Conservation (phyloP, 64 coral and sea anemone species). For the Montipora capricornis region DNA sequence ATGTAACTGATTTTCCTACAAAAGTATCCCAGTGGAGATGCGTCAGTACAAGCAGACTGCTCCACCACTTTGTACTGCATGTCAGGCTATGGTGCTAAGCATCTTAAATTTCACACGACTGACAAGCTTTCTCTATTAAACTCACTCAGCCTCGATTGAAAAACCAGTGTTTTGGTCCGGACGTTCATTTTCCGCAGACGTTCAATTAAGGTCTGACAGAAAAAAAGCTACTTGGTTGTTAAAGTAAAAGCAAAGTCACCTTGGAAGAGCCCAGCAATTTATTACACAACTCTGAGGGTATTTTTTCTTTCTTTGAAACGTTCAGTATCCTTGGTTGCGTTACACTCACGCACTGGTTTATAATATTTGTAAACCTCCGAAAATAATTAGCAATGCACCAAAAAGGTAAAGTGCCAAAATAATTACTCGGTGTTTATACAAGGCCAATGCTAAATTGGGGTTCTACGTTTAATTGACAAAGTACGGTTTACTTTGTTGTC, state of each 20-base stretch:
- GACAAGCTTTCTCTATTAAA: not conserved
- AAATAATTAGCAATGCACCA: not conserved
- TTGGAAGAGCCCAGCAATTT: too few species aligned
- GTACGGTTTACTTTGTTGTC: not conserved
- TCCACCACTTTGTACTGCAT: not conserved
- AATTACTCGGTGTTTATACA: not conserved
- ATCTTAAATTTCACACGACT: not conserved
- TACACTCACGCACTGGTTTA: not conserved
- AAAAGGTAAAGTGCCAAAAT: not conserved
- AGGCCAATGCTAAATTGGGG: not conserved
- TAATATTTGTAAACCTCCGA: not conserved
- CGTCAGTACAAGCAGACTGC: not conserved
- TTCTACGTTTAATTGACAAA: not conserved
- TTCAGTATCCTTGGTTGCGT: not conserved
- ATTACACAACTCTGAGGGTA: too few species aligned
- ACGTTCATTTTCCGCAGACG: too few species aligned
- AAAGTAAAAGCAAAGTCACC: too few species aligned
- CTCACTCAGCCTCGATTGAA: not conserved
- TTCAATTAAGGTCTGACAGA: not conserved
- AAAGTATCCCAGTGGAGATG: not conserved
- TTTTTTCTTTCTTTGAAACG: not conserved
- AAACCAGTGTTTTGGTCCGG: not conserved
- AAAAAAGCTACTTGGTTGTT: not conserved
- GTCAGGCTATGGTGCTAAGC: not conserved
- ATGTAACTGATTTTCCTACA: not conserved